Percentiles rank a stretch among this genome's conserved stretches.
These are phyloP conservation scores for Drosophila birchii DNA, from an alignment of 2,888 invertebrate genomes.

Conservation along the genomic window DNA sequence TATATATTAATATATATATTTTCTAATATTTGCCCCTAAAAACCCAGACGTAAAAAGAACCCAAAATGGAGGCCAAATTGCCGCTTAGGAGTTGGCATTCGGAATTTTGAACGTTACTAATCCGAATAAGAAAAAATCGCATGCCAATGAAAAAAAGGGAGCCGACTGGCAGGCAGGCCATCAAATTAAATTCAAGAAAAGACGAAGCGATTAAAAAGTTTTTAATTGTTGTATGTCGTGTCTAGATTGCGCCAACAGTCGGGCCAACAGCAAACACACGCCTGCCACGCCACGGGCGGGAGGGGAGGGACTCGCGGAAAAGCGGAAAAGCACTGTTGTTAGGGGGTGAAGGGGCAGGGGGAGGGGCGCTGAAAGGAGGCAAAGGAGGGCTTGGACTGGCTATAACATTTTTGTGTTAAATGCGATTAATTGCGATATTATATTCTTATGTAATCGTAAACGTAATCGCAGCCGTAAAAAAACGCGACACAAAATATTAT, in stretches of 20 bases:
- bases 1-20: not conserved
- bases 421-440: slow-evolving; percentile 81
- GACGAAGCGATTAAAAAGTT: slow-evolving; percentile 71
- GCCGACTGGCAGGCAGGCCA: slow-evolving; percentile 59
- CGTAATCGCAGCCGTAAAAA: slow-evolving; percentile 74
- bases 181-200: slow-evolving; percentile 77
- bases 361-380: not conserved
- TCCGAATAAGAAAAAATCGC: slow-evolving; percentile 52
- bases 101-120: slow-evolving; percentile 34
- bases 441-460: slow-evolving; percentile 82
- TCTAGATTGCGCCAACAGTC: slow-evolving; percentile 57
- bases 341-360: not conserved
- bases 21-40: not conserved
- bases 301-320: slow-evolving; percentile 1
- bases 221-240: slow-evolving; percentile 75
- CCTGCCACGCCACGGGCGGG: slow-evolving; percentile 10
- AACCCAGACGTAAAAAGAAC: not conserved
- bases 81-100: slow-evolving; percentile 21
- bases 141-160: slow-evolving; percentile 54
- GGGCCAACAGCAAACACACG: slow-evolving; percentile 58
- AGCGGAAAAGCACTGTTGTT: slow-evolving; percentile 7
- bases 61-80: not conserved
- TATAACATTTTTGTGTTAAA: slow-evolving; percentile 79
- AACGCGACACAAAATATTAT: slow-evolving; percentile 68
- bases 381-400: slow-evolving; percentile 52